Evolutionary conservation across 2,797 vertebrate species (phyloP), one percentile per base, ranked within the genome.

Genomic region (Argyrosomus regius): DNA sequence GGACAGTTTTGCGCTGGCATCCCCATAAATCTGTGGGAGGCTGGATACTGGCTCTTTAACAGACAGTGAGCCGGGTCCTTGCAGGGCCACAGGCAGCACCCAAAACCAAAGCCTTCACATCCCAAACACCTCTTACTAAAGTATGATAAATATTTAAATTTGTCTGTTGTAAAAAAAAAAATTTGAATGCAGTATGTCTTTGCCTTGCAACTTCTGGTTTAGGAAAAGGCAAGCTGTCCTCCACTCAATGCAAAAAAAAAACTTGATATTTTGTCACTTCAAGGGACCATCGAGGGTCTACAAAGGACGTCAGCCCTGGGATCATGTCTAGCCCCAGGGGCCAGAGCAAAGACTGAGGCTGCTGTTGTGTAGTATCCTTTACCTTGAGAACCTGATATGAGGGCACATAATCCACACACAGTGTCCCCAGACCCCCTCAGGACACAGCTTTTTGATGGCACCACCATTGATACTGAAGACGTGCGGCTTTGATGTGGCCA

Each of bases 1-100:
- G 93, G 93, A 95, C 91, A 94, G 93, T 91, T 95, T 95, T 95
- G 83, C 91, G 59, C 88, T 92, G 94, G 93, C 93, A 94, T 94
- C 91, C 94, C 88, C 86, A 89, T 94, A 94, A 95, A 94, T 92
- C 93, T 88, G 92, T 86, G 82, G 93, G 93, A 90, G 93, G 82
- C 80, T 91, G 91, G 76, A 93, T 93, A 70, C 82, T 61, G 88
- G 87, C 89, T 91, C 88, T 89, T 81, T 87, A 90, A 92, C 89
- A 90, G 83, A 90, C 82, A 87, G 87, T 72, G 84, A 89, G 85
- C 78, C 17, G 79, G 85, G 89, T 92, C 88, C 84, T 80, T 22
- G 31, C 82, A 70, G 80, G 86, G 84, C 91, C 86, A 90, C 78
- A 89, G 77, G 73, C 87, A 91, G 82, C 77, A 77, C 71, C 89